Base-by-base conservation (phyloP, 1,140 invertebrate genomes). In the Solenopsis invicta region DNA sequence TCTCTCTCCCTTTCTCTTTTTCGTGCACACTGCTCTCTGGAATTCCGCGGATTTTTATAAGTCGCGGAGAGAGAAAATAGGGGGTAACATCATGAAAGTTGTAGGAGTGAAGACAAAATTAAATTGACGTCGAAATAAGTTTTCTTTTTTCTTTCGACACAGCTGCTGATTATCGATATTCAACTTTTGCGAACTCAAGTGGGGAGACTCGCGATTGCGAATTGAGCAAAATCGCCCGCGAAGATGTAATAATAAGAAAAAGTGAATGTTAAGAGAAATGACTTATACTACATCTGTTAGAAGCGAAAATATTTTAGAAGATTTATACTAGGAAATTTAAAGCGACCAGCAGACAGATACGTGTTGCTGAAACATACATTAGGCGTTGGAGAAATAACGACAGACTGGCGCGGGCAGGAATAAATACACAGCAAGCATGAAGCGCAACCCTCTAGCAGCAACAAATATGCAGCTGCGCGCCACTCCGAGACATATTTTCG, bases 311-410 rank as follows among this genome's bases (percentile, higher is more conserved):
- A 45, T 45, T 50, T 85, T 29, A 50, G 10, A 13, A 64, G n/a
- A 52, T 85, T 16, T n/a, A 41, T 13, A 61, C 74, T 37, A 18
- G 13, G 13, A 74, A 74, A 82, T 61, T 54, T 80, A 86, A 91
- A 89, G 89, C 85, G 91, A 89, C 54, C 81, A 56, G 89, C 89
- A 88, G 69, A 84, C 89, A 90, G 90, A 92, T 91, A 93, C 90
- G 88, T 81, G 82, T 89, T 90, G 90, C 90, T 92, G 92, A 93
- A 93, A 93, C 92, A 92, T 93, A 91, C 89, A 92, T 91, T 90
- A 89, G 86, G 88, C 61, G 72, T 72, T 89, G 88, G 89, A 89
- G 90, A 90, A 92, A 93, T 93, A 93, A 92, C 91, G 91, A 92
- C 89, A 85, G 86, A 87, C 74, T 48, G 69, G 61, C 84, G 62